These are phyloP conservation scores for Rhadinocentrus ornatus DNA, from an alignment of 2,797 vertebrate species.

Conservation along the genomic window DNA sequence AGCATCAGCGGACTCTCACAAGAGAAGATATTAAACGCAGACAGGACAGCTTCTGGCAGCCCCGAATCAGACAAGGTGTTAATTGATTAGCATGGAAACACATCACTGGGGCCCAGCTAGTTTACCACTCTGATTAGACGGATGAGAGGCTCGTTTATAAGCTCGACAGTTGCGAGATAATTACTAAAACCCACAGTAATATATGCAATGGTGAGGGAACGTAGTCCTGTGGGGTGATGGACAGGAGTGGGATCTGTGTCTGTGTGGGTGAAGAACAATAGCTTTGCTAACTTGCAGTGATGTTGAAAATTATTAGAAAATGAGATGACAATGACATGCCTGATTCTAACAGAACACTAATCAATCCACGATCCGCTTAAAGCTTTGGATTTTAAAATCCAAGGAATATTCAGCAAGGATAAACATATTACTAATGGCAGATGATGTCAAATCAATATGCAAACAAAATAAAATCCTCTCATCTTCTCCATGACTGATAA, in stretches of 20 bases:
- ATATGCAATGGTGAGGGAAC: conserved; percentile 66
- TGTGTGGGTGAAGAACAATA: conserved; percentile 23
- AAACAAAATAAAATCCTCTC: not conserved
- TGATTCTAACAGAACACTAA: conserved; percentile 17
- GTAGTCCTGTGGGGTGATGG: conserved; percentile 36
- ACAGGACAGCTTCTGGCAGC: conserved; percentile 58
- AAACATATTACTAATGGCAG: not conserved
- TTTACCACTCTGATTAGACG: conserved; percentile 77
- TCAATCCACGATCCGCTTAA: not conserved
- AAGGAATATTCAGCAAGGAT: not conserved
- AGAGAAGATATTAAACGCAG: conserved; percentile 71
- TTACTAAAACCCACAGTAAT: conserved; percentile 77
- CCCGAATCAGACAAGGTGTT: conserved; percentile 80
- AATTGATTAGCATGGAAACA: conserved; percentile 82
- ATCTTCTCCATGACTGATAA: conserved; percentile 29
- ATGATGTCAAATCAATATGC: no score
- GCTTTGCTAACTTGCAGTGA: conserved; percentile 5
- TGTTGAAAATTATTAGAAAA: conserved; percentile 8
- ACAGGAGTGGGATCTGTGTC: conserved; percentile 36
- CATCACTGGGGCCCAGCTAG: conserved; percentile 72
- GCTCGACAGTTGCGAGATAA: conserved; percentile 76
- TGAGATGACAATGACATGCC: not conserved
- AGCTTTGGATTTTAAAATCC: not conserved
- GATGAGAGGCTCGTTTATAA: conserved; percentile 81
- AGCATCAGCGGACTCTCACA: conserved; percentile 43